Conservation (phyloP, 2,113 vertebrate species). For the Toxotes jaculatrix region DNA sequence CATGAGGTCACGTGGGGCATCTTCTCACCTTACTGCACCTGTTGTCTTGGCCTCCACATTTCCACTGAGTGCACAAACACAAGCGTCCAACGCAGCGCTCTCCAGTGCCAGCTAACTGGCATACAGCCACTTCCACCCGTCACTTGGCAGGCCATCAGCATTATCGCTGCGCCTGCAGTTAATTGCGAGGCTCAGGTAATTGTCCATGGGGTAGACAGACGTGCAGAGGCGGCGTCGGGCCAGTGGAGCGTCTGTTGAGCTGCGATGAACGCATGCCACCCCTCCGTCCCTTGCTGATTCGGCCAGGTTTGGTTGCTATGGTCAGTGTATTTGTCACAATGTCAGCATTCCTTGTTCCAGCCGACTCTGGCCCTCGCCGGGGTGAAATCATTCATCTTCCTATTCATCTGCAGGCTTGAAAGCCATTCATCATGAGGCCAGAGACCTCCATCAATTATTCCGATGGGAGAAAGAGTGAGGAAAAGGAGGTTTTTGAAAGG, state of each 20-base stretch:
- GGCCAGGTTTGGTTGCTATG: constrained; percentile 71
- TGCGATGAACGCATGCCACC: constrained; percentile 49
- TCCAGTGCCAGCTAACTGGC: constrained; percentile 52
- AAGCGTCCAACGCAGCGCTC: constrained; percentile 11
- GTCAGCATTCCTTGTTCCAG: constrained; percentile 83
- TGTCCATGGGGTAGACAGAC: constrained; percentile 66
- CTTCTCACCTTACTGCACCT: constrained; percentile 70
- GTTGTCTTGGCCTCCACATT: constrained; percentile 70
- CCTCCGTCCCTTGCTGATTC: constrained; percentile 72
- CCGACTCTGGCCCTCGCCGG: constrained; percentile 65
- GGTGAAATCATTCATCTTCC: constrained; percentile 86
- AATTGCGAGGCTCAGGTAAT: constrained; percentile 77
- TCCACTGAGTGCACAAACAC: constrained; percentile 58
- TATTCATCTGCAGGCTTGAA: constrained; percentile 83
- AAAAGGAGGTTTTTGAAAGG: constrained; percentile 83
- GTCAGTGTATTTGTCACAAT: constrained; percentile 87
- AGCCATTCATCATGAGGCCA: constrained; percentile 84
- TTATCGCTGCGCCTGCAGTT: constrained; percentile 67
- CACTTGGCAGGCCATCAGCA: constrained; percentile 60
- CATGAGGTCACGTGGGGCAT: constrained; percentile 64
- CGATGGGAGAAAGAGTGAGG: constrained; percentile 74
- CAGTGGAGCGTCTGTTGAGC: constrained; percentile 56
- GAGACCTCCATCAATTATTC: constrained; percentile 87
- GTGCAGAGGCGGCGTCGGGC: constrained; percentile 23
- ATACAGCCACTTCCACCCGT: constrained; percentile 26